Evolutionary conservation across 2,888 invertebrate species (phyloP), one percentile per base, ranked within the genome.

Genomic region (Lottia scabra): DNA sequence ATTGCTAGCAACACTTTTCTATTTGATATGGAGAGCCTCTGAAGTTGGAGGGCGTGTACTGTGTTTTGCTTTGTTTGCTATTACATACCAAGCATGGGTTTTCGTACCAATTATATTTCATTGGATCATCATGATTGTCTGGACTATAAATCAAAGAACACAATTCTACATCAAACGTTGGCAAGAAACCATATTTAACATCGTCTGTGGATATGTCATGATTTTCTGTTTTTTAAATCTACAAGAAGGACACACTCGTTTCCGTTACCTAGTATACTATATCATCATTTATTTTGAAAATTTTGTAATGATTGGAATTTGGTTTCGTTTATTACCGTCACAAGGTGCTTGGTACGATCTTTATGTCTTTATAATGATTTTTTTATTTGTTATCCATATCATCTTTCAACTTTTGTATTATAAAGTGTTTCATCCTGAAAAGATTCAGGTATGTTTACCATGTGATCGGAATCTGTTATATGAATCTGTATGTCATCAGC

Each of bases 191-290:
- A 84, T 85, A 46, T 88, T 88, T 74, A 92, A 92, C 73, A 86
- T 91, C 72, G 93, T 95, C 62, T 92, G 96, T 75, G 96, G 96
- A 4, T 92, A 94, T 10, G 95, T 97, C 0, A 95, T 96, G 86
- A 92, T 96, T 63, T 96, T 97, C 88, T 95, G 95, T 6, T 96
- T 95, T 87, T 93, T 97, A 63, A 93, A 95, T 78, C 93, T 95
- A 0, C 93, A 93, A 8, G 95, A 96, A 86, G 95, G 95, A 1
- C 92, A 92, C 65, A 96, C 96, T 0, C 92, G 94, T 45, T 87
- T 86, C 69, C 86, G 91, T 74, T 90, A 89, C 79, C 76, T 89
- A 16, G 80, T 90, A 56, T 91, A 87, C 76, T 91, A 91, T 80
- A 71, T 85, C 2, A 78, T 91, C 30, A 81, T 88, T 63, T 90